Percentiles rank a stretch among this genome's conserved stretches.
phyloP scores from a whole-genome alignment of 2,113 vertebrate genomes.

The Nothocercus nigrocapillus region DNA sequence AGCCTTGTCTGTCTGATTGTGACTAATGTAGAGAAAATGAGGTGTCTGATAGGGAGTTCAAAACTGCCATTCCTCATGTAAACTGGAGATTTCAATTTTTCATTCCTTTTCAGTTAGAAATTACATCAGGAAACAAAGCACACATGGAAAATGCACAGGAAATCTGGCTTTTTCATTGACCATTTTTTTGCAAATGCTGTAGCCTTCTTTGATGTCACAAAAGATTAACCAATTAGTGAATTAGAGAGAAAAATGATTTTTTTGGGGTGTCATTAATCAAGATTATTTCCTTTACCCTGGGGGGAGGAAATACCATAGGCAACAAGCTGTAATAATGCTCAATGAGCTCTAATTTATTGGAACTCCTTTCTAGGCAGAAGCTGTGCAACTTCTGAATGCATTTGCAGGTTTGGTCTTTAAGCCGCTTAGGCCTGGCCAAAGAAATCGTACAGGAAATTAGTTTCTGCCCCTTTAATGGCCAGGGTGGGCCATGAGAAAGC shows the following conservation, averaged over 20 bases:
- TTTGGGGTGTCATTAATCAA: conserved; percentile 62
- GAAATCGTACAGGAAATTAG: conserved; percentile 16
- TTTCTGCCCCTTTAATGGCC: conserved; percentile 32
- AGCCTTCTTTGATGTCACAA: conserved; percentile 60
- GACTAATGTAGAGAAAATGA: conserved; percentile 71
- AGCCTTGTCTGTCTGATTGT: conserved; percentile 58
- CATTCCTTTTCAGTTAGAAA: conserved; percentile 63
- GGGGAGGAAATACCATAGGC: conserved; percentile 62
- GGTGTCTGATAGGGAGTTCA: conserved; percentile 48
- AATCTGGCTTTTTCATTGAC: conserved; percentile 53
- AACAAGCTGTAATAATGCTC: conserved; percentile 60
- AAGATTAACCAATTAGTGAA: conserved; percentile 68
- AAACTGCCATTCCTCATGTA: conserved; percentile 56
- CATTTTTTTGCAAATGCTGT: conserved; percentile 31
- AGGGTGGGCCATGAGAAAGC: background rate
- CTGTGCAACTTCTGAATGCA: background rate
- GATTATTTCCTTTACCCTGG: conserved; percentile 64
- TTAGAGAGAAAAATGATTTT: conserved; percentile 55
- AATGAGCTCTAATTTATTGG: conserved; percentile 54
- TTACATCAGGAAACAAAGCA: conserved; percentile 65
- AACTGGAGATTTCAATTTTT: conserved; percentile 69
- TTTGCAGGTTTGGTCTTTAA: background rate
- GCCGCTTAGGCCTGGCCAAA: background rate
- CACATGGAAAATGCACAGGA: conserved; percentile 54
- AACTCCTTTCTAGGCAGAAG: conserved; percentile 27